Base-by-base conservation (phyloP, 2,113 vertebrate species). In the Hypomesus transpacificus region DNA sequence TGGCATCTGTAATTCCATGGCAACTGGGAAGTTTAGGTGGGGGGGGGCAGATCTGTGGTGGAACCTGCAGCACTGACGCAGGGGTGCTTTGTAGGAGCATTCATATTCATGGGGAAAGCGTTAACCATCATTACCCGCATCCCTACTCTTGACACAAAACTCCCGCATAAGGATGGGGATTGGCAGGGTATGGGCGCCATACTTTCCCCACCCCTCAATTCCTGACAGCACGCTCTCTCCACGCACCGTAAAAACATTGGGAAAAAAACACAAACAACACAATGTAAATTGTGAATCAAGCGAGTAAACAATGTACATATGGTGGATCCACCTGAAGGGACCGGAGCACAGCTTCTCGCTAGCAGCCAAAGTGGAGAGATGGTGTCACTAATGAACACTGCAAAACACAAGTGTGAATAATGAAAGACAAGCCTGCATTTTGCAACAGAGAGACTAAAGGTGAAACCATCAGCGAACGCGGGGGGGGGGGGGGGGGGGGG, bases 361-460 rank as follows among this genome's bases (percentile, higher is more conserved):
- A 80, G 75, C 78, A 75, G 89, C 92, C 91, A 89, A 91, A 91
- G 93, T 86, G 90, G 87, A 92, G 89, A 91, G 92, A 91, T 93
- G 94, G 94, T 94, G 94, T 92, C 93, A 91, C 92, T 95, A 95
- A 96, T 94, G 85, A 95, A 95, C 93, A 91, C 92, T 88, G 92
- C 92, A 92, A 92, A 95, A 95, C 88, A 88, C 91, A 88, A 93
- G 89, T 90, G 91, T 94, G 94, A 95, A 96, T 95, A 95, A 96
- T 94, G 93, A 93, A 96, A 95, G 92, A 92, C 93, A 93, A 94
- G 92, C 90, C 90, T 94, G 93, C 94, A 93, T 95, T 96, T 95
- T 94, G 94, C 94, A 95, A 95, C 91, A 92, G 92, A 91, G 91
- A 92, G 94, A 96, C 96, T 94, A 95, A 96, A 97, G 94, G 96